Evolutionary conservation across 2,797 vertebrate genomes (phyloP), one percentile per base, ranked within the genome.

Genomic region (Fundulus diaphanus): DNA sequence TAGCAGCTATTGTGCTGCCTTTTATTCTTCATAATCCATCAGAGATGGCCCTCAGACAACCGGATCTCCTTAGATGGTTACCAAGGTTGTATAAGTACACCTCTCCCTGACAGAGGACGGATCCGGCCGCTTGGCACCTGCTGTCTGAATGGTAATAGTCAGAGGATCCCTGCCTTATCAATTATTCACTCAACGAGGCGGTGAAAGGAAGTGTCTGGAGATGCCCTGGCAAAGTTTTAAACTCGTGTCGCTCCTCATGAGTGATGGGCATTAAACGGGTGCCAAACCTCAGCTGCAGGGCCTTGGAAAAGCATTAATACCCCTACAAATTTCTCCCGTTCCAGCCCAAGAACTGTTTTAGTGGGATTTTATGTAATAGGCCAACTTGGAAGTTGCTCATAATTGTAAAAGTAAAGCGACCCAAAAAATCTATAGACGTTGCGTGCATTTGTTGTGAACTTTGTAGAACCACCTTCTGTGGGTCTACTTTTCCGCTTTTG

Each of bases 121-220:
- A 40, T 42, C 37, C 40, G 18, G 13, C 44, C 13, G 2, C 24
- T 18, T 42, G 63, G 40, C 63, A 42, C 37, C 13, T 66, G 63
- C 12, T 66, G 63, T 8, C 37, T 42, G 63, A 7, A 9, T 67
- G 40, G 18, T 67, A n/a, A 67, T 27, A 27, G 63, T 67, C 63
- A 44, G 40, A 67, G 24, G 63, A 67, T 67, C 63, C 37, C n/a
- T 67, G 16, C 37, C 37, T 67, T 27, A 67, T 67, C 11, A 67
- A 44, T 44, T 67, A 67, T 67, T 44, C 40, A 67, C 40, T 67
- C 40, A 66, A 27, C 12, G 24, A 9, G 63, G 40, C 37, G 27
- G 63, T 67, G 63, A 67, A 27, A 44, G 63, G 63, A 63, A 24
- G 59, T 5, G 22, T 12, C 33, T 22, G 59, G 59, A 44, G 42